Conservation (phyloP, 30 jellyfish, hydroid and myxozoan species). For the Sanderia malayensis region DNA sequence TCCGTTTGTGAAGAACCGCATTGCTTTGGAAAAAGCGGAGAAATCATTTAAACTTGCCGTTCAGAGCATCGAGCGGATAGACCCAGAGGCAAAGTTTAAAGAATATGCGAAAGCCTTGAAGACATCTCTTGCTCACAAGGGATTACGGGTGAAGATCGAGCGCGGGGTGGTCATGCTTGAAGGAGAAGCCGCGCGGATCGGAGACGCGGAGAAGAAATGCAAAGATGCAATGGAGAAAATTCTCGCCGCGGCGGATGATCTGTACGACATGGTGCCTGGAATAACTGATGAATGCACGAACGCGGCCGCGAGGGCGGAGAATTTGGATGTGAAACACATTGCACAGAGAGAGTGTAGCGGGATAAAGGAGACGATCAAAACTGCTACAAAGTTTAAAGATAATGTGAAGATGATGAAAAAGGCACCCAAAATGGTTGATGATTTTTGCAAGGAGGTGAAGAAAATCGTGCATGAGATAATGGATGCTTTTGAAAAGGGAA, state of each 20-base stretch:
- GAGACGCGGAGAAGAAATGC: slow-evolving; percentile 17
- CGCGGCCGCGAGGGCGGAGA: not conserved
- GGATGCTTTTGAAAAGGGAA: slow-evolving; percentile 11
- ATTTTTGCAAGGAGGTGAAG: slow-evolving; percentile 30
- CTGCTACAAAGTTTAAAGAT: slow-evolving; percentile 22
- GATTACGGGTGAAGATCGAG: slow-evolving; percentile 7
- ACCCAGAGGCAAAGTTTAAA: slow-evolving; percentile 11
- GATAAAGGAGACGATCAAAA: not conserved
- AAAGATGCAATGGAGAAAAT: slow-evolving; percentile 24
- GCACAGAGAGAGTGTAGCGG: slow-evolving; percentile 25
- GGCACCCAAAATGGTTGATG: slow-evolving; percentile 40
- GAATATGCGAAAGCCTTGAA: slow-evolving; percentile 18
- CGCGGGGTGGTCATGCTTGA: slow-evolving; percentile 13
- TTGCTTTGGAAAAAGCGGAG: slow-evolving; percentile 36
- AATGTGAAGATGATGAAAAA: slow-evolving; percentile 22
- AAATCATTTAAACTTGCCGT: slow-evolving; percentile 24
- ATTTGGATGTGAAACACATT: slow-evolving; percentile 10
- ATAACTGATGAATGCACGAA: slow-evolving; percentile 4
- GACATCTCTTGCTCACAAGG: slow-evolving; percentile 9
- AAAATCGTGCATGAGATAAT: slow-evolving; percentile 10
- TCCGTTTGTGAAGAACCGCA: slow-evolving; percentile 41
- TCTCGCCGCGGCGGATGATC: slow-evolving; percentile 11
- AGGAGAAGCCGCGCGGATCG: slow-evolving; percentile 27
- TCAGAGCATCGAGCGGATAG: not conserved
- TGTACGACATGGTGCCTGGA: slow-evolving; percentile 29